Percentiles rank a stretch among this genome's conserved stretches.
phyloP scores from a whole-genome alignment of 2,113 vertebrate genomes.

The Callipepla squamata region DNA sequence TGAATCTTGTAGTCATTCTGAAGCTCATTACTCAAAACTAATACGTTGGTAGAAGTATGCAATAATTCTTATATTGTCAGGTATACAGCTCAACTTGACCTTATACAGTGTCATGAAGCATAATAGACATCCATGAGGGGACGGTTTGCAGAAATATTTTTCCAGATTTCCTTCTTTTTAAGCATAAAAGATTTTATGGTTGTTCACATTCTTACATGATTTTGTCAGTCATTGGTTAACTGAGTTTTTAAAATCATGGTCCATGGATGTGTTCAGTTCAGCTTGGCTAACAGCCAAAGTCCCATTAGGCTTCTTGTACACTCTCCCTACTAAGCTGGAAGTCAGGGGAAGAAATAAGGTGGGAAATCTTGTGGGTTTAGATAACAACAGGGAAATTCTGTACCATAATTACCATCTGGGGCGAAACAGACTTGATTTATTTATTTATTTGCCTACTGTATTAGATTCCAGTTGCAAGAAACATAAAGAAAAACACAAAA shows the following conservation, averaged over 20 bases:
- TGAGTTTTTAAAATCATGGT: not conserved
- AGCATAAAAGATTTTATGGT: not conserved
- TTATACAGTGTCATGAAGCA: not conserved
- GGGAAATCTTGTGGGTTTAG: not conserved
- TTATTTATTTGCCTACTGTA: not conserved
- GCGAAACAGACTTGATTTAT: not conserved
- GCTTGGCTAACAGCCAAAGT: not conserved
- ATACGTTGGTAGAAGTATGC: not conserved
- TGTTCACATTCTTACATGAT: not conserved
- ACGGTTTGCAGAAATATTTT: not conserved
- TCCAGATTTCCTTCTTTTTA: not conserved
- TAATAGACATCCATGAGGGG: not conserved
- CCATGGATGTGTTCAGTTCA: not conserved
- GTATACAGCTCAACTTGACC: not conserved
- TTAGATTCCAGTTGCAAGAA: not conserved
- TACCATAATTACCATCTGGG: not conserved
- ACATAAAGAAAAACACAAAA: not conserved
- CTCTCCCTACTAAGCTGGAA: not conserved
- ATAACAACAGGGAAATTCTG: not conserved
- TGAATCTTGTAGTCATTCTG: not conserved
- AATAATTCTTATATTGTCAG: not conserved
- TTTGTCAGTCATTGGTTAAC: not conserved
- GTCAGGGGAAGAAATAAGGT: not conserved
- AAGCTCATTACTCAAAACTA: not conserved
- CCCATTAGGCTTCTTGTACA: not conserved